Evolutionary conservation across 2,113 vertebrate species (phyloP).

Genomic region (Psophia crepitans): DNA sequence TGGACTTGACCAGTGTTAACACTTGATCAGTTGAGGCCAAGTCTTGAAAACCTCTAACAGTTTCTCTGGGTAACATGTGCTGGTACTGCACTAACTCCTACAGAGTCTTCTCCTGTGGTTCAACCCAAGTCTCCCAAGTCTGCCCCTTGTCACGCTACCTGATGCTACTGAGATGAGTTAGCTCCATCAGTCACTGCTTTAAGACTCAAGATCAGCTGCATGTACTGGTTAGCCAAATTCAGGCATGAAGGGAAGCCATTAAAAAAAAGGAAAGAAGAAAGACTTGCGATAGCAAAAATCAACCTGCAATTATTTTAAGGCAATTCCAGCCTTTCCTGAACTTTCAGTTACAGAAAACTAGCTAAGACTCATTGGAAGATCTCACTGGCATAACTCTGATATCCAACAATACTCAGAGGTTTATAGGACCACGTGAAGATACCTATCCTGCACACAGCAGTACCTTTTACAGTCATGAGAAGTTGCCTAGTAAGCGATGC

Average conservation of each 20-base stretch:
- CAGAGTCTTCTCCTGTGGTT: neutral
- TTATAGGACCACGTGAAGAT: neutral
- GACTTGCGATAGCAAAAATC: neutral
- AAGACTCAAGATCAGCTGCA: neutral
- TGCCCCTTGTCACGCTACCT: neutral
- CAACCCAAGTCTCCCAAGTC: neutral
- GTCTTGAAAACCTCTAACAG: neutral
- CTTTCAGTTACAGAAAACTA: neutral
- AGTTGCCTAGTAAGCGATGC: neutral
- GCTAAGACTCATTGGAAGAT: neutral
- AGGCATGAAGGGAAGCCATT: neutral
- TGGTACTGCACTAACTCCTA: neutral
- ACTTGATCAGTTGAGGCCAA: neutral
- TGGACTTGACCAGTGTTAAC: neutral
- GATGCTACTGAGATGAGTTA: neutral
- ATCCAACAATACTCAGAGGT: neutral
- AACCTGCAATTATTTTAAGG: neutral
- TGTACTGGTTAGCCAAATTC: neutral
- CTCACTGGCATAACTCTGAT: neutral
- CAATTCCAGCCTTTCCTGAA: neutral
- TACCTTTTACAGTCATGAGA: neutral
- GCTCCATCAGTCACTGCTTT: neutral
- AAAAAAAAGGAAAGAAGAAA: too few species aligned
- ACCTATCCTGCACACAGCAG: neutral
- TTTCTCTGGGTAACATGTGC: neutral